Evolutionary conservation across 2,113 vertebrate species (phyloP).

Genomic region (Tragelaphus imberbis): DNA sequence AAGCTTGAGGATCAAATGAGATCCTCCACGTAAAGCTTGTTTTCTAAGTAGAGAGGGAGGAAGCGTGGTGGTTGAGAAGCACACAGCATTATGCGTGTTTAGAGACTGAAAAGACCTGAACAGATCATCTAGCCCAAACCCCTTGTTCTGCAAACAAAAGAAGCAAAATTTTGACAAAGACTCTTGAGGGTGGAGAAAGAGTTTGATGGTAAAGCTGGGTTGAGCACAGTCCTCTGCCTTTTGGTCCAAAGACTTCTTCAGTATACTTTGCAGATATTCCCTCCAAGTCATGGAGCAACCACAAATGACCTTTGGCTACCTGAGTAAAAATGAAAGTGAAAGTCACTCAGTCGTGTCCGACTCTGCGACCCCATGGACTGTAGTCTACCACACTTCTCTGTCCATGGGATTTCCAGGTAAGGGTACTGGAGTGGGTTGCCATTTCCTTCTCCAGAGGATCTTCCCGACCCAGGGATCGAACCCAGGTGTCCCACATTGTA

Average conservation of each 20-base stretch:
- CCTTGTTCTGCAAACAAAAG: not conserved
- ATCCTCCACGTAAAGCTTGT: rapidly evolving
- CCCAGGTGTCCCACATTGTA: too few species aligned
- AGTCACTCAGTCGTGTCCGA: too few species aligned
- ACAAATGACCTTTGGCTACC: not conserved
- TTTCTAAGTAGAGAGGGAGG: not conserved
- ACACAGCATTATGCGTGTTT: rapidly evolving
- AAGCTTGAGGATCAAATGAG: not conserved
- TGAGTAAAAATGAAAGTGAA: not conserved
- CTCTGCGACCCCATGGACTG: too few species aligned
- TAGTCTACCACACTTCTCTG: too few species aligned
- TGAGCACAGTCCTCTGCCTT: not conserved
- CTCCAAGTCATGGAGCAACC: not conserved
- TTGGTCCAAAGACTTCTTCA: not conserved
- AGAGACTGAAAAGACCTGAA: not conserved
- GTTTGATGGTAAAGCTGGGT: not conserved
- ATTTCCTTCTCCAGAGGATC: too few species aligned
- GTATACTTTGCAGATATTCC: not conserved
- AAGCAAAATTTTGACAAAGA: not conserved
- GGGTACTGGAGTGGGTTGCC: too few species aligned
- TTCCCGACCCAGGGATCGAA: too few species aligned
- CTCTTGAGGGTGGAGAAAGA: not conserved
- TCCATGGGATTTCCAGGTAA: too few species aligned
- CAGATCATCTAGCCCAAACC: not conserved
- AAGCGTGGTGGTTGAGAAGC: not conserved